These are phyloP conservation scores for Petrocephalus schoutedeni DNA, from an alignment of 2,797 vertebrate genomes.

Conservation along the genomic window DNA sequence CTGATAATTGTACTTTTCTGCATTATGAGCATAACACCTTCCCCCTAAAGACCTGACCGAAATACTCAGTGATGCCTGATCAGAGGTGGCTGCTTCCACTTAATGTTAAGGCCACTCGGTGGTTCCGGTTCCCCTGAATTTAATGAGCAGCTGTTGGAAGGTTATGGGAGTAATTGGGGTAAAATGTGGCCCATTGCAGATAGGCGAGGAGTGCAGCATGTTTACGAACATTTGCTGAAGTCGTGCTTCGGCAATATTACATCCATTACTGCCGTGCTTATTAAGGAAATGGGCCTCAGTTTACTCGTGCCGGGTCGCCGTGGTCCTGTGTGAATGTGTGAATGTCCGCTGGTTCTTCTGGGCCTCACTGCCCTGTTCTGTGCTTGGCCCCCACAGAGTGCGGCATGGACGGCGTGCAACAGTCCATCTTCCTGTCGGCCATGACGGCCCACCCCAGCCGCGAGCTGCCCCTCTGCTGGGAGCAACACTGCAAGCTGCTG, in stretches of 20 bases:
- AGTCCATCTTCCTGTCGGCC: slow-evolving; percentile 59
- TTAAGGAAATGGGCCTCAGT: not conserved
- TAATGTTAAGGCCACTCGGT: not conserved
- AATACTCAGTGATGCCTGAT: slow-evolving; percentile 60
- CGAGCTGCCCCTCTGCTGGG: slow-evolving; percentile 60
- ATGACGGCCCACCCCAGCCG: slow-evolving; percentile 56
- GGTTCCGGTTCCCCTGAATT: not conserved
- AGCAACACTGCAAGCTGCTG: slow-evolving; percentile 62
- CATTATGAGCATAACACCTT: slow-evolving; percentile 42
- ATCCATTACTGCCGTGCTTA: not conserved
- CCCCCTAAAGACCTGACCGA: slow-evolving; percentile 65
- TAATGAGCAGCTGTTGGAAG: not conserved
- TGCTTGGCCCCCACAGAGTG: slow-evolving; percentile 35
- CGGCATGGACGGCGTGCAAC: slow-evolving; percentile 45
- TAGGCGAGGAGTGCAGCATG: not conserved
- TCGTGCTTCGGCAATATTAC: not conserved
- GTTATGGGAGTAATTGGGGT: not conserved
- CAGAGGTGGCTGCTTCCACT: slow-evolving; percentile 36
- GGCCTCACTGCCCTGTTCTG: not conserved
- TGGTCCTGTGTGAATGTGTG: not conserved
- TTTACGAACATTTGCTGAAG: not conserved
- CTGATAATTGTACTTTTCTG: slow-evolving; percentile 39
- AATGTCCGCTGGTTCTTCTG: not conserved
- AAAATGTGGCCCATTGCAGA: not conserved
- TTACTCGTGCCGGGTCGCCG: too few relatives aligned